phyloP scores from a whole-genome alignment of 2,888 invertebrate species.

The Drosophila setosimentum region DNA sequence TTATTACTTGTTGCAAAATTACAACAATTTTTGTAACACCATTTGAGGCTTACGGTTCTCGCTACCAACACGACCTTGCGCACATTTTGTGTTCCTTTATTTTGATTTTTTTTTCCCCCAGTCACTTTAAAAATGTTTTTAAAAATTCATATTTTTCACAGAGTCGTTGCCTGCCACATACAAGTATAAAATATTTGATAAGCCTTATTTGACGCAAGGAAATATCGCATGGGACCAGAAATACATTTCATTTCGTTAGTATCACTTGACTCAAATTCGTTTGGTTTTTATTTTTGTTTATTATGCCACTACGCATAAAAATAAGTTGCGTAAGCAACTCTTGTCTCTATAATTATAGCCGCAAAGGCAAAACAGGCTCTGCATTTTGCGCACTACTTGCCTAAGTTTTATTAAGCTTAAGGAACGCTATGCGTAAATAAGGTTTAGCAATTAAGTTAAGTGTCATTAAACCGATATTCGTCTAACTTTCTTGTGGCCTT shows the following conservation, averaged over 20 bases:
- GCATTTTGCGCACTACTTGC: conserved; percentile 20
- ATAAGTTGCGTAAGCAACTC: conserved; percentile 26
- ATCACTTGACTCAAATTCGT: conserved; percentile 39
- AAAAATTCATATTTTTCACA: conserved; percentile 24
- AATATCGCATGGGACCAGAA: conserved; percentile 20
- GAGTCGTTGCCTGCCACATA: conserved; percentile 6
- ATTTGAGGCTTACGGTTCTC: conserved; percentile 35
- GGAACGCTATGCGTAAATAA: conserved; percentile 34
- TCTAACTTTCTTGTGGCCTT: not conserved
- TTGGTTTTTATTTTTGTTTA: conserved; percentile 16
- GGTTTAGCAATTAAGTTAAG: conserved; percentile 34
- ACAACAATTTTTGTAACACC: conserved; percentile 39
- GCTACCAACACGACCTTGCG: conserved; percentile 35
- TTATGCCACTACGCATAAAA: conserved; percentile 38
- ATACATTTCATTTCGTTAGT: conserved; percentile 72
- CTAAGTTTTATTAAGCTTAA: conserved; percentile 65
- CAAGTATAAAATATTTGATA: conserved; percentile 21
- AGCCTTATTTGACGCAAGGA: conserved; percentile 19
- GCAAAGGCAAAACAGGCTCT: not conserved
- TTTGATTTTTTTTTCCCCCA: conserved; percentile 17
- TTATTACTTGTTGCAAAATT: conserved; percentile 70
- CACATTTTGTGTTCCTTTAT: conserved; percentile 50
- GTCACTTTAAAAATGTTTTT: conserved; percentile 40
- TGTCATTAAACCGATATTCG: conserved; percentile 17
- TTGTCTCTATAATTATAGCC: not conserved